Conservation (phyloP, 2,888 invertebrate species). For the Lasioglossum lativentre region DNA sequence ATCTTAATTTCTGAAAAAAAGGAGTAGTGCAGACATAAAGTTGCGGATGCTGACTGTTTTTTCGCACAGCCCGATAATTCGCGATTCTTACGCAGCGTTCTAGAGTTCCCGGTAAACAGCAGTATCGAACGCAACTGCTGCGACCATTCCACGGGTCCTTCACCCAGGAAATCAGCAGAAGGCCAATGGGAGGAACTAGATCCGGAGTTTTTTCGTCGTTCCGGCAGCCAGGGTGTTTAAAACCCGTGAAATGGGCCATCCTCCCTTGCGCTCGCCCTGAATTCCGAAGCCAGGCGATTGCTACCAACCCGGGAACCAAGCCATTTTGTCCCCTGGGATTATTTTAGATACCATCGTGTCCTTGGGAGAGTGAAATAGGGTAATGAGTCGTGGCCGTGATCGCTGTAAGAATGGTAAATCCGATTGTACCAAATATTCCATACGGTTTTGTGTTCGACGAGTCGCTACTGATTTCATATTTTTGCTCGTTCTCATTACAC, state of each 20-base stretch:
- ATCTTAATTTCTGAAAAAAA: no score
- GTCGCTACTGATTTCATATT: not conserved
- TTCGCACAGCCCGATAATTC: not conserved
- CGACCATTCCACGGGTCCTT: constrained; percentile 1
- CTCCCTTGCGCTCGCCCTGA: constrained; percentile 19
- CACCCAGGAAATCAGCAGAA: constrained; percentile 54
- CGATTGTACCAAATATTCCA: not conserved
- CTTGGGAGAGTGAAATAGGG: not conserved
- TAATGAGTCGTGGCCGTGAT: constrained; percentile 20
- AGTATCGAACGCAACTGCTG: constrained; percentile 2
- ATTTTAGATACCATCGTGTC: constrained; percentile 24
- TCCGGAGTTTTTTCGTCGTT: constrained; percentile 34
- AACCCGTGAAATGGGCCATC: constrained; percentile 67
- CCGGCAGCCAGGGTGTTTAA: constrained; percentile 59
- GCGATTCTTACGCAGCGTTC: not conserved
- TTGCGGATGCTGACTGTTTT: not conserved
- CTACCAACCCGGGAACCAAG: not conserved
- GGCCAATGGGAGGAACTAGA: constrained; percentile 50
- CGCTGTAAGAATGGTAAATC: not conserved
- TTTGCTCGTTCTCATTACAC: not conserved
- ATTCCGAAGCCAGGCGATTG: constrained; percentile 24
- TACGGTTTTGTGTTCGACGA: not conserved
- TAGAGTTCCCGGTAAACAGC: not conserved
- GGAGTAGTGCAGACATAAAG: no score
- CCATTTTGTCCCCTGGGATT: constrained; percentile 33